A percentile compares a stretch with the other conserved stretches of the same genome.
phyloP scores from a whole-genome alignment of 2,113 vertebrate species.

The Acanthisitta chloris region DNA sequence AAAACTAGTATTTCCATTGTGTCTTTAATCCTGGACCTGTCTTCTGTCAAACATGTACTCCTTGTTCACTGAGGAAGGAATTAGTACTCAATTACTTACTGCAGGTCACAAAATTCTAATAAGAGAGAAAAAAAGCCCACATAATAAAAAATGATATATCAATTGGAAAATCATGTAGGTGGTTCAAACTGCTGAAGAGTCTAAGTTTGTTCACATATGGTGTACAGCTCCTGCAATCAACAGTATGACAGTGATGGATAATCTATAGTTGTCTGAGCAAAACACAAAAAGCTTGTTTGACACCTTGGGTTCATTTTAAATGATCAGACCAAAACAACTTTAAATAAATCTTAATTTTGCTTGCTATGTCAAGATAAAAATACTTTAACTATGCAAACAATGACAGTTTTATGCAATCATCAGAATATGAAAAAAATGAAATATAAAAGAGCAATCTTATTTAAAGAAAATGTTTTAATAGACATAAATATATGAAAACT shows the following conservation, averaged over 20 bases:
- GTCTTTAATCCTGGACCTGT: background rate
- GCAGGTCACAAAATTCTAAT: background rate
- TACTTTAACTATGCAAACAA: background rate
- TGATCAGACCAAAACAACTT: background rate
- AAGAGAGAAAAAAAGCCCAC: accelerated
- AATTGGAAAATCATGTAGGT: background rate
- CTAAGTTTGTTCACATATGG: background rate
- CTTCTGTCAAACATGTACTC: background rate
- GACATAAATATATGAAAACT: background rate
- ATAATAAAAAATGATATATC: background rate
- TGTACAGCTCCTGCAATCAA: background rate
- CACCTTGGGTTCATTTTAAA: background rate
- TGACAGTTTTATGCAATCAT: background rate
- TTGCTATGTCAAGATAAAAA: background rate
- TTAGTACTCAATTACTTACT: background rate
- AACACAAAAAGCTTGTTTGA: background rate
- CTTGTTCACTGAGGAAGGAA: background rate
- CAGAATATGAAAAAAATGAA: background rate
- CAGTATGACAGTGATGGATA: background rate
- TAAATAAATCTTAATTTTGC: background rate
- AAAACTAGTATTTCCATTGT: accelerated
- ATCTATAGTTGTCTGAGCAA: background rate
- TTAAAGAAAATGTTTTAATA: background rate
- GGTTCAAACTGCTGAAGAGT: background rate
- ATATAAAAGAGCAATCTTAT: background rate